Base-by-base conservation (phyloP, 2,888 invertebrate species). In the Tenthredo distinguenda region DNA sequence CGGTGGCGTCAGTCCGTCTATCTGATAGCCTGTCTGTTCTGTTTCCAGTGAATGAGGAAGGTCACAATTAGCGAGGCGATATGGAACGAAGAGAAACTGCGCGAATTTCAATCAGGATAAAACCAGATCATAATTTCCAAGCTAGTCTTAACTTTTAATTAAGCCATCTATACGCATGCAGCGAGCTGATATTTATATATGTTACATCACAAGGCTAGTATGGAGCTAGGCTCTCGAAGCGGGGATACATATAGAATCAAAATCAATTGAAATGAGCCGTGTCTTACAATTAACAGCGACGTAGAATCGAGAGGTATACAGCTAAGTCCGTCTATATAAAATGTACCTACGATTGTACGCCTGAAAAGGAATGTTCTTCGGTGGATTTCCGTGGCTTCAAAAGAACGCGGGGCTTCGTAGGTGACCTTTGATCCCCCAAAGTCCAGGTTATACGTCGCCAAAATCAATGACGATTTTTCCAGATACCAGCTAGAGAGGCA, bases 341-440 rank as follows among this genome's bases (percentile, higher is more conserved):
- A 58, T 12, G n/a, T 62, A 62, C n/a, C 15, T 58, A 50, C 18
- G 26, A n/a, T 10, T 62, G 26, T 62, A 9, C 7, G 26, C 6
- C 10, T 7, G 12, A 62, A 31, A 31, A 26, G 6, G 7, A 34
- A 74, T 40, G 1, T 21, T 74, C 47, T 47, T 6, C 5, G n/a
- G 10, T 26, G 74, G 74, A 74, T 74, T 74, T 74, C 31, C 43
- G 43, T 34, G 77, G 77, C 77, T 77, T 77, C 77, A 31, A 77
- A 50, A 40, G 31, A 77, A 34, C 55, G 50, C 77, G 77, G 55
- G 77, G 77, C 77, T 77, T 77, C 77, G 3, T 1, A 18, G 34
- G 50, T 77, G 77, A 77, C 50, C 55, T 55, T 55, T 34, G 55
- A 50, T 40, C 77, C 77, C 50, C 77, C 77, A 77, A 55, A 77